These are phyloP conservation scores for Sinotaia quadrata DNA, from an alignment of 2,888 invertebrate species.

Conservation along the genomic window DNA sequence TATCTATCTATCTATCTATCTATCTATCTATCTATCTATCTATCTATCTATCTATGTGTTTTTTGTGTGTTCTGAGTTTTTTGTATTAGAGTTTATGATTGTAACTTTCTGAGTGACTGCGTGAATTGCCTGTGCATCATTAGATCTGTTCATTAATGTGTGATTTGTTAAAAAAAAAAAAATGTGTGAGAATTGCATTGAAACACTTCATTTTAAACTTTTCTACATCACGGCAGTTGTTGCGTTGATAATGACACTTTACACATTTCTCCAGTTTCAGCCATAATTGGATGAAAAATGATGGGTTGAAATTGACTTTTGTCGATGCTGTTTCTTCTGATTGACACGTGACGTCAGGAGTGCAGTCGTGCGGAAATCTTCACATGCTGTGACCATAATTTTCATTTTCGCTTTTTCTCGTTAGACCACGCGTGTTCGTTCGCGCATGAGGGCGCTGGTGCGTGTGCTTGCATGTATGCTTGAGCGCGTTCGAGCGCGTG, in stretches of 20 bases:
- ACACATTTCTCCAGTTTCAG: slow-evolving; percentile 14
- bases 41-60: no score
- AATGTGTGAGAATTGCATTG: no score
- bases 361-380: slow-evolving; percentile 14
- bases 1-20: no score
- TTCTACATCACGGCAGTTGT: no score
- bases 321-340: slow-evolving; percentile 10
- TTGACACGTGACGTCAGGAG: slow-evolving; percentile 26
- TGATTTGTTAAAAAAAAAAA: no score
- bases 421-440: slow-evolving; percentile 17
- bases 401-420: slow-evolving; percentile 14
- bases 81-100: no score
- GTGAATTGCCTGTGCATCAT: no score
- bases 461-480: slow-evolving; percentile 29
- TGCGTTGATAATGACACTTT: slow-evolving; percentile 23
- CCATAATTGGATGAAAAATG: slow-evolving; percentile 26
- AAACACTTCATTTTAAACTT: neutral
- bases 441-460: slow-evolving; percentile 24
- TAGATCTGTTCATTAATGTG: no score
- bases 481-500: slow-evolving; percentile 24
- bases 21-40: no score
- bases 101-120: neutral
- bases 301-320: slow-evolving; percentile 23
- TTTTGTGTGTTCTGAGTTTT: no score
- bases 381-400: slow-evolving; percentile 17